Base-by-base conservation (phyloP, 2,113 vertebrate species). In the Colossoma macropomum region DNA sequence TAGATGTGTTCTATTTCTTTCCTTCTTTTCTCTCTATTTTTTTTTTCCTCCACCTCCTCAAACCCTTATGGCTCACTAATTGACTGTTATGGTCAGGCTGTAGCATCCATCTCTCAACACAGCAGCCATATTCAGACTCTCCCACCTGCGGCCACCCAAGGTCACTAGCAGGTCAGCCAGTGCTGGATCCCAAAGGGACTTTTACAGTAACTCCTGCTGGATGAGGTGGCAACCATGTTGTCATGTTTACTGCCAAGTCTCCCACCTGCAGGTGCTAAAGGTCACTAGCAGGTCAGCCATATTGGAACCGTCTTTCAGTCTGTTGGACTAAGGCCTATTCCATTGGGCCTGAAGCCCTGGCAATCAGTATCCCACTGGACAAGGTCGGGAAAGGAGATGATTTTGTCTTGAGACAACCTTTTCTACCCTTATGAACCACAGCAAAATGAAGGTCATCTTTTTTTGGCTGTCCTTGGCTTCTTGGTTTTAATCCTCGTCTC, bases 51-150 rank as follows among this genome's bases (percentile, higher is more conserved):
- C 19, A 19, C 70, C 28, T 48, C 70, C 54, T 66, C 38, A 38
- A 60, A 81, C 45, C 79, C 79, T 69, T 45, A 69, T 60, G 60
- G 50, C 52, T 80, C 62, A 45, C 62, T 75, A 84, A 84, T 75
- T 80, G 83, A 80, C 52, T 56, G 71, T 59, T 80, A 77, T 80
- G 50, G 71, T 75, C 60, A 48, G 7, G 48, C 11, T 62, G n/a
- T 27, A 2, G n/a, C 7, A 27, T 62, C 59, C 25, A 27, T 27
- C 25, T 62, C 59, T 27, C n/a, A 27, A 2, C 1, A 16, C 25
- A 59, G 56, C 56, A 59, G 56, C 7, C 23, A 1, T 71, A 10
- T 71, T 45, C 21, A 21, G 34, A n/a, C 66, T 69, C 68, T 59
- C 48, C 59, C 80, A 75, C 80, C 71, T 66, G 71, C 45, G 27